phyloP scores from a whole-genome alignment of 2,797 vertebrate species.

The Lepilemur ruficaudatus region DNA sequence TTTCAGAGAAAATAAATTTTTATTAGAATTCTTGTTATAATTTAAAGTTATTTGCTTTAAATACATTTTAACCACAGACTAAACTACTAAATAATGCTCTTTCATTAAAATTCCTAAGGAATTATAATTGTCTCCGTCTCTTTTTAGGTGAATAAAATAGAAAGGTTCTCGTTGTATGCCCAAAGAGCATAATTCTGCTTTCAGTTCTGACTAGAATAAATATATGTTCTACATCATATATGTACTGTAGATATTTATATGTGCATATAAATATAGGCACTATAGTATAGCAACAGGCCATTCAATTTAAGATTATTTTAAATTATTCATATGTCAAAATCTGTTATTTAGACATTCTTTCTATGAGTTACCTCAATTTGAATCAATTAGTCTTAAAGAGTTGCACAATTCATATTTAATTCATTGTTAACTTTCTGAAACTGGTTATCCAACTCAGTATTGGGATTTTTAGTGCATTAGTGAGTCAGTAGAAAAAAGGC shows the following conservation, averaged over 20 bases:
- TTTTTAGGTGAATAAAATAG: conserved; percentile 23
- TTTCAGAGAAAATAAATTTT: conserved; percentile 25
- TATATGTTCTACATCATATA: neutral
- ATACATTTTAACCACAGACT: conserved; percentile 17
- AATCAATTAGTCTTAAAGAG: neutral
- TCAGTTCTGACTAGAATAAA: neutral
- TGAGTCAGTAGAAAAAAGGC: neutral
- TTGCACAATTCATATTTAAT: conserved; percentile 38
- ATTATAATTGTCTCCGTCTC: neutral
- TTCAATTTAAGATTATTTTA: conserved; percentile 32
- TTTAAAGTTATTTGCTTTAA: conserved; percentile 48
- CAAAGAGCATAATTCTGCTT: neutral
- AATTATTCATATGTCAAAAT: conserved; percentile 3
- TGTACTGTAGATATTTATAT: neutral
- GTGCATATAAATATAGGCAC: neutral
- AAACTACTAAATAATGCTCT: conserved; percentile 28
- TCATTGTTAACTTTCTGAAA: conserved; percentile 37
- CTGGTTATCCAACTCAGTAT: neutral
- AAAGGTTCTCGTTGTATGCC: neutral
- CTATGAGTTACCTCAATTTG: conserved; percentile 1
- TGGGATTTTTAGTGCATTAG: neutral
- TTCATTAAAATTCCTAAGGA: conserved; percentile 2
- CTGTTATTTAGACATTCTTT: neutral
- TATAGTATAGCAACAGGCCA: neutral
- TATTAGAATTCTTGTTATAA: neutral